A percentile compares a stretch with the other conserved stretches of the same genome.
Evolutionary conservation across 2,888 invertebrate genomes (phyloP).

Genomic region (Stenichneumon culpator): DNA sequence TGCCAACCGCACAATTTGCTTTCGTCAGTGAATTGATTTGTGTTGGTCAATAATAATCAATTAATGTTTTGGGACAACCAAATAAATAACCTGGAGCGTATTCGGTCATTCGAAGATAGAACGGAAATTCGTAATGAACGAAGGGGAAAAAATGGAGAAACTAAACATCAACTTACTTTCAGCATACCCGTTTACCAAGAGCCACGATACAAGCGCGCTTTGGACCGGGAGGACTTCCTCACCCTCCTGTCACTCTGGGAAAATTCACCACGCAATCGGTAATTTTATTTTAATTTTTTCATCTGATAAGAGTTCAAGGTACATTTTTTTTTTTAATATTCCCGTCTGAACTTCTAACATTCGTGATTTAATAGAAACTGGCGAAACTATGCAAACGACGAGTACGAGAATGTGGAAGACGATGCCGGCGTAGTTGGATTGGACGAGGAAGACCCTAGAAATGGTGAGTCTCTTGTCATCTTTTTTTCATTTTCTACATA

Average conservation of each 20-base stretch:
- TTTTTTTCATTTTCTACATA: neutral
- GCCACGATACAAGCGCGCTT: constrained; percentile 81
- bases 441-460: constrained; percentile 81
- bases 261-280: constrained; percentile 81
- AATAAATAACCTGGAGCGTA: too few relatives aligned
- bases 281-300: constrained; percentile 62
- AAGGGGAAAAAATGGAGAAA: neutral
- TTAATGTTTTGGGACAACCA: too few relatives aligned
- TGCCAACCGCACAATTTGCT: too few relatives aligned
- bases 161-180: constrained; percentile 28
- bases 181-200: constrained; percentile 80
- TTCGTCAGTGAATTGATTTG: too few relatives aligned
- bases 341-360: neutral
- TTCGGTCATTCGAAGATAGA: neutral
- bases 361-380: constrained; percentile 75
- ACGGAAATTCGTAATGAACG: neutral
- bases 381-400: constrained; percentile 79
- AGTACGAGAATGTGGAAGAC: constrained; percentile 81
- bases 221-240: constrained; percentile 83
- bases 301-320: neutral
- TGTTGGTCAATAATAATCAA: too few relatives aligned
- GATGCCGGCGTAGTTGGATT: constrained; percentile 76
- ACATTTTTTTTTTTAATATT: neutral
- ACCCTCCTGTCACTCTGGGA: constrained; percentile 83
- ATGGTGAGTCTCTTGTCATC: constrained; percentile 67